Evolutionary conservation across 1,140 invertebrate genomes (phyloP).

Genomic region (Papilio machaon): DNA sequence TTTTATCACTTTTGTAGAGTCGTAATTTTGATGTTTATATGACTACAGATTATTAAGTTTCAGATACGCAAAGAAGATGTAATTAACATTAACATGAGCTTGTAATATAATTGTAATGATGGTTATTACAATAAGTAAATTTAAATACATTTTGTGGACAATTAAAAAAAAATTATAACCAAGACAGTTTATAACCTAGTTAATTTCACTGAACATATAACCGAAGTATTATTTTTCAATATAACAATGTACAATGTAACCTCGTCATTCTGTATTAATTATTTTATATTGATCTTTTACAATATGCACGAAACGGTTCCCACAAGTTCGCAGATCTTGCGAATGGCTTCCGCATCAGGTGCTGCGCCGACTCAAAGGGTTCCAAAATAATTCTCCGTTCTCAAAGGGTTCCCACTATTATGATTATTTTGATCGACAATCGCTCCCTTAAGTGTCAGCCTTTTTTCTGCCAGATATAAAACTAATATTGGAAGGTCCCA

Average conservation of each 20-base stretch:
- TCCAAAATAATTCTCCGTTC: slow-evolving; percentile 65
- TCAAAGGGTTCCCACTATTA: slow-evolving; percentile 76
- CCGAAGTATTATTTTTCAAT: too few relatives aligned
- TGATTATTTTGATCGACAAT: slow-evolving; percentile 78
- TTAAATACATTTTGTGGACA: neutral
- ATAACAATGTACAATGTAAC: neutral
- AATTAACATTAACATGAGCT: neutral
- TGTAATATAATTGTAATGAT: neutral
- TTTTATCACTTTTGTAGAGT: neutral
- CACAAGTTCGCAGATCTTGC: slow-evolving; percentile 46
- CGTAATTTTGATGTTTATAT: slow-evolving; percentile 7
- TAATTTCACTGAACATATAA: too few relatives aligned
- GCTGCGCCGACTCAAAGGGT: slow-evolving; percentile 72
- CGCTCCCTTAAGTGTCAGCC: slow-evolving; percentile 71
- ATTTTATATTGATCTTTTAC: neutral
- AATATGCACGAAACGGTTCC: slow-evolving; percentile 6
- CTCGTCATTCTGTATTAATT: neutral
- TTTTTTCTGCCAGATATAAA: slow-evolving; percentile 80
- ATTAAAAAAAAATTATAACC: too few relatives aligned
- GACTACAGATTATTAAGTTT: slow-evolving; percentile 3
- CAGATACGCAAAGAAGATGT: neutral
- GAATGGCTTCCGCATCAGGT: slow-evolving; percentile 79
- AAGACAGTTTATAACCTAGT: too few relatives aligned
- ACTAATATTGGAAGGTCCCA: slow-evolving; percentile 81
- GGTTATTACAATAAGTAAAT: neutral